These are phyloP conservation scores for Sus cebifrons DNA, from an alignment of 2,797 vertebrate species.

Conservation along the genomic window DNA sequence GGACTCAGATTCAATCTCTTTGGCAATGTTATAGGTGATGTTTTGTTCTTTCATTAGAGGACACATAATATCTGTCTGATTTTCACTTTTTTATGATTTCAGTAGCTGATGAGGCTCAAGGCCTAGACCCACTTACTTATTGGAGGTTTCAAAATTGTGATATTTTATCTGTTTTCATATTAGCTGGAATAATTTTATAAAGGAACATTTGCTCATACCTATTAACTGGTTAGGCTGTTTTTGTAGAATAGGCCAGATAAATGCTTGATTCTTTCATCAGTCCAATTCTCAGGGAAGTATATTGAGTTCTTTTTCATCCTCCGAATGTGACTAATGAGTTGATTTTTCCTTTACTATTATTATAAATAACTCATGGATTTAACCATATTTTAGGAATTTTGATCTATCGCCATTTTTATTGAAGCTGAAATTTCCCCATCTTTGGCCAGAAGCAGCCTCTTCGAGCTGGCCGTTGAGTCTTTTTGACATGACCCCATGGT, in stretches of 20 bases:
- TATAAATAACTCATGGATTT: neutral
- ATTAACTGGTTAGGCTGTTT: neutral
- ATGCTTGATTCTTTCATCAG: slow-evolving; percentile 33
- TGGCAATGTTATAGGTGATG: neutral
- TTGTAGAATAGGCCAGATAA: neutral
- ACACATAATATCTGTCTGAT: neutral
- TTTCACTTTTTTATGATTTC: slow-evolving; percentile 27
- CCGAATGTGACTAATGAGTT: neutral
- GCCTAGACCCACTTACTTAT: neutral
- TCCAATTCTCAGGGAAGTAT: neutral
- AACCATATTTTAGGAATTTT: neutral
- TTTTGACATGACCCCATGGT: neutral
- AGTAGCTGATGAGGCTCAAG: neutral
- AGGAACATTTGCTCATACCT: neutral
- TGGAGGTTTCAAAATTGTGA: neutral
- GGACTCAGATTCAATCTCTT: neutral
- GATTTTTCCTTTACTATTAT: neutral
- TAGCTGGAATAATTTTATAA: neutral
- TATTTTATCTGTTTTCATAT: neutral
- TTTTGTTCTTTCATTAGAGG: neutral
- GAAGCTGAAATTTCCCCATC: neutral
- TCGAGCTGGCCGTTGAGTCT: neutral
- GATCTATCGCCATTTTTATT: neutral
- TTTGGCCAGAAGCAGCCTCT: neutral
- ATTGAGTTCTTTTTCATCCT: slow-evolving; percentile 19